These are phyloP conservation scores for Bovichtus diacanthus DNA, from an alignment of 2,797 vertebrate genomes.

Conservation along the genomic window DNA sequence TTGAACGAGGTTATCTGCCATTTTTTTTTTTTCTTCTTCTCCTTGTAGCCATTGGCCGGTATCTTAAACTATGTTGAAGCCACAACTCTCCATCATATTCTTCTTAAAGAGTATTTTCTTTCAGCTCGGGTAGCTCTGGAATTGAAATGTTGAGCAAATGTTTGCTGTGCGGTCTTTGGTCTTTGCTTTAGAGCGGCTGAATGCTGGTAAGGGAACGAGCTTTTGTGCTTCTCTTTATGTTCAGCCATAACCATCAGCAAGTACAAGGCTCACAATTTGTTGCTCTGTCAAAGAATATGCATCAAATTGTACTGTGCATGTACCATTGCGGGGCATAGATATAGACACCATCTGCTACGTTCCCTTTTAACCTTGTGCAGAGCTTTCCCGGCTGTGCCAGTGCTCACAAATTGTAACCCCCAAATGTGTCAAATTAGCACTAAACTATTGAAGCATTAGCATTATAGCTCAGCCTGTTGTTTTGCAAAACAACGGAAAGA, in stretches of 20 bases:
- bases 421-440: neutral
- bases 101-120: neutral
- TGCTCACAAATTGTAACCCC: neutral
- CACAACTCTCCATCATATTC: neutral
- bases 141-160: slow-evolving; percentile 12
- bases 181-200: neutral
- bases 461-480: neutral
- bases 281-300: neutral
- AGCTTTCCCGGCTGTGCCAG: neutral
- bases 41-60: neutral
- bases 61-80: neutral
- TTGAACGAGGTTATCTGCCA: neutral
- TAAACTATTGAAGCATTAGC: neutral
- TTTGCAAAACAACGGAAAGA: neutral
- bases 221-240: slow-evolving; percentile 6
- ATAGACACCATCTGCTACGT: neutral
- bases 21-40: neutral
- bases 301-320: slow-evolving; percentile 2
- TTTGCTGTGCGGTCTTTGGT: too few species aligned
- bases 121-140: neutral
- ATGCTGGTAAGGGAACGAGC: neutral
- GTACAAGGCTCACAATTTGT: slow-evolving; percentile 10
- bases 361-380: neutral
- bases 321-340: neutral
- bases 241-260: neutral